phyloP scores from a whole-genome alignment of 2,797 vertebrate species.

The Manis pentadactyla region DNA sequence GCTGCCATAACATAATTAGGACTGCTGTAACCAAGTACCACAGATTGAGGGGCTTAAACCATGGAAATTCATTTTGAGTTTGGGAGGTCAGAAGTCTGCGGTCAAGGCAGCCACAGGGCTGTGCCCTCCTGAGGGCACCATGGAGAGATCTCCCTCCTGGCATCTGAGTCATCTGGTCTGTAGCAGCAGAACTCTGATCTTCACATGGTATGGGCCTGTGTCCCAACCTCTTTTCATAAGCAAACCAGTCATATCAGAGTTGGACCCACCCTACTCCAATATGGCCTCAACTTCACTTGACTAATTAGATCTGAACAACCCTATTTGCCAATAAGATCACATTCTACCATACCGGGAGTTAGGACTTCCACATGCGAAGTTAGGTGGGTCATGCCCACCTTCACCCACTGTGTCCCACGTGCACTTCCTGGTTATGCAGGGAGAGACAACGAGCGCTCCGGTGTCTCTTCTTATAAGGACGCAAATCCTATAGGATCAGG shows the following conservation, averaged over 20 bases:
- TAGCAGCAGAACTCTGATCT: background rate
- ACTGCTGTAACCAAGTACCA: background rate
- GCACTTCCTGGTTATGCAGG: background rate
- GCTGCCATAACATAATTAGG: background rate
- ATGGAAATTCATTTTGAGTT: too few relatives aligned
- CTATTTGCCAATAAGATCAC: background rate
- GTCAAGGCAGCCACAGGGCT: accelerated
- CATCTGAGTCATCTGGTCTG: background rate
- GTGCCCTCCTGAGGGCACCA: too few relatives aligned
- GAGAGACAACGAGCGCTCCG: background rate
- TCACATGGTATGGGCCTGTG: background rate
- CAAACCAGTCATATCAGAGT: background rate
- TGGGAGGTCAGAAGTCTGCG: background rate
- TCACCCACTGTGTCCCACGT: accelerated
- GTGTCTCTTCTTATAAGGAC: background rate
- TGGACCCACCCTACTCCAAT: background rate
- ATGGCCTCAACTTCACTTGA: background rate
- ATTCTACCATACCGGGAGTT: background rate
- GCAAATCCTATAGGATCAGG: background rate
- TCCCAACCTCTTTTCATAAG: background rate
- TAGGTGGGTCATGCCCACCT: background rate
- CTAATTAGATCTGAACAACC: background rate
- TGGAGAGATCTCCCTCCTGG: background rate
- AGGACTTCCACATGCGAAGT: too few relatives aligned
- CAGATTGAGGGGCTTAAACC: background rate